These are phyloP conservation scores for Cynocephalus volans DNA, from an alignment of 2,113 vertebrate species.

Conservation along the genomic window DNA sequence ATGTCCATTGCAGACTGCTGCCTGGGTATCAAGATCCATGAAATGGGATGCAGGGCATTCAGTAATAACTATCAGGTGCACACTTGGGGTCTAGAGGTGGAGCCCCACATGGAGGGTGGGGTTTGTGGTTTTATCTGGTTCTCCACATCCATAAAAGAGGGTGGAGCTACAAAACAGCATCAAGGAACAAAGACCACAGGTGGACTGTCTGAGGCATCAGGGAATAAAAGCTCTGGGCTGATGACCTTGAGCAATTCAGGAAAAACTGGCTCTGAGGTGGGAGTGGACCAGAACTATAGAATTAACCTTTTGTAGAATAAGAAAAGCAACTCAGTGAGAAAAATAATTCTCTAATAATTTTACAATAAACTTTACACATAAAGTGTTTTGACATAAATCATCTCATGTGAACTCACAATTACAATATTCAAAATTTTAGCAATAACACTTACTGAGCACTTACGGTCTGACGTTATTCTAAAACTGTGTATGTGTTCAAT, in stretches of 20 bases:
- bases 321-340: background rate
- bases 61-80: background rate
- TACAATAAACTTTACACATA: background rate
- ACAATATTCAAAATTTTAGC: conserved; percentile 45
- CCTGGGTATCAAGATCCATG: background rate
- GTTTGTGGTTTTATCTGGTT: background rate
- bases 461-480: background rate
- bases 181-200: background rate
- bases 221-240: background rate
- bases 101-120: background rate
- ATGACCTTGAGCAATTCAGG: background rate
- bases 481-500: background rate
- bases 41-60: background rate
- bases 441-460: background rate
- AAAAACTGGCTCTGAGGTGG: background rate
- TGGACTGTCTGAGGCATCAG: background rate
- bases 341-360: conserved; percentile 36
- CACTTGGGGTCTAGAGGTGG: background rate
- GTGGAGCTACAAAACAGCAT: background rate
- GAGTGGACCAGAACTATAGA: background rate
- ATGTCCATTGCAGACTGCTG: background rate
- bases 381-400: background rate
- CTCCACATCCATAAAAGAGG: background rate
- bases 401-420: background rate
- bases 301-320: background rate